Base-by-base conservation (phyloP, 2,113 vertebrate species). In the Aix galericulata region DNA sequence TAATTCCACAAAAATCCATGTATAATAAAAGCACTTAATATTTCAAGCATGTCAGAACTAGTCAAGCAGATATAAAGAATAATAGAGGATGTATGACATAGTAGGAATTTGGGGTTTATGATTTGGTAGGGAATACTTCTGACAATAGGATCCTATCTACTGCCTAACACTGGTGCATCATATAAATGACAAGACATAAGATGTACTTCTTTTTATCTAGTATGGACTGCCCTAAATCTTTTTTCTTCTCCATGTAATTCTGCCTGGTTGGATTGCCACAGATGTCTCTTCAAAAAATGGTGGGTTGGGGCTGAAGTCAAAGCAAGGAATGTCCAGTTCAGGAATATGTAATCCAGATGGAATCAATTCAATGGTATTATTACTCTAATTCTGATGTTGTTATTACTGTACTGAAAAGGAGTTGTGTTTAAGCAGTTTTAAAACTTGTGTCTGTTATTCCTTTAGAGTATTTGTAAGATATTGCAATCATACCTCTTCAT, bases 151-250 rank as follows among this genome's bases (percentile, higher is more conserved):
- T 17, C 5, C 17, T 60, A 29, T 34, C 69, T 31, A 84, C 29
- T 42, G 5, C 14, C 6, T 56, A 6, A 3, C 4, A 68, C 7
- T 2, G 0, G 11, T 27, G 32, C 36, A 27, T 4, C 1, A 50
- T n/a, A n/a, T 21, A 22, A n/a, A 8, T 36, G 12, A 11, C 18
- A 23, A 67, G 8, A 17, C 3, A 20, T 4, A 73, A 64, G 1
- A 17, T 76, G 14, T 22, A 48, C 67, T 66, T 78, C 0, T 71
- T 72, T 71, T 34, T 72, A 17, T 76, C 9, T 44, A 18, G 4
- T 29, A 38, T 17, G 26, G 1, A 13, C 25, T 74, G 1, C 6
- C 67, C 18, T 68, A 23, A 13, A 5, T 44, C 71, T 9, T 4
- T 42, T 82, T 71, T 86, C 27, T 27, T 56, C 23, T 40, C 7